These are phyloP conservation scores for Chaetophractus vellerosus DNA, from an alignment of 2,797 vertebrate genomes.

Conservation along the genomic window DNA sequence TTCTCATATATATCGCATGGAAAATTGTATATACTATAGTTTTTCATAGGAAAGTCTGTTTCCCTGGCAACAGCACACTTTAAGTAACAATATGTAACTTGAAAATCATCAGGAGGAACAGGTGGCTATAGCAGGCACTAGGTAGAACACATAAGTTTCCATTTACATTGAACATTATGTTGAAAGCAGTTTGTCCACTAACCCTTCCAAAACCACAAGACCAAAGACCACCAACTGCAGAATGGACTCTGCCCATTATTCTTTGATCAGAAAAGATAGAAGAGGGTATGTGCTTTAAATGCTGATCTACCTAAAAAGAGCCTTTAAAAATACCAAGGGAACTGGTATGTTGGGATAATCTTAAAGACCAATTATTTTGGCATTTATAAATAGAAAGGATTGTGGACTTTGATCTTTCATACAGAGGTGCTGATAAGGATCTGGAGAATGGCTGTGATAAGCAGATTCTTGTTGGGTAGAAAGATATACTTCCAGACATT, in stretches of 20 bases:
- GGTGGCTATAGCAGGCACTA: slow-evolving; percentile 17
- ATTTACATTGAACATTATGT: slow-evolving; percentile 56
- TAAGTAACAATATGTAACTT: slow-evolving; percentile 68
- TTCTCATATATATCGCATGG: no score
- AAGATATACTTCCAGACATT: background rate
- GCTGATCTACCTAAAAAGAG: slow-evolving; percentile 49
- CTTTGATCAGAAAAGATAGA: slow-evolving; percentile 24
- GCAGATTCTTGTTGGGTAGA: background rate
- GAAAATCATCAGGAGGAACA: slow-evolving; percentile 53
- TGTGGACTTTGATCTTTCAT: slow-evolving; percentile 10
- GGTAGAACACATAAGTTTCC: slow-evolving; percentile 56
- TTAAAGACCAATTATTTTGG: slow-evolving; percentile 48
- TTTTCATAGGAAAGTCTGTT: slow-evolving; percentile 61
- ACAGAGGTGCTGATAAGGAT: background rate
- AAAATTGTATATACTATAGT: slow-evolving; percentile 35
- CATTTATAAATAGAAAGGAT: slow-evolving; percentile 63
- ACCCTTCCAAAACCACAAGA: slow-evolving; percentile 60
- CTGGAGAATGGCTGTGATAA: slow-evolving; percentile 22
- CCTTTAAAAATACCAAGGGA: slow-evolving; percentile 34
- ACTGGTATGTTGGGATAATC: slow-evolving; percentile 24
- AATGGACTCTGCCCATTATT: background rate
- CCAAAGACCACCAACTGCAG: slow-evolving; percentile 68
- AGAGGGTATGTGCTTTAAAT: slow-evolving; percentile 54
- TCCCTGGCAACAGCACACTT: slow-evolving; percentile 37
- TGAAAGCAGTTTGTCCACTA: slow-evolving; percentile 52